phyloP scores from a whole-genome alignment of 2,797 vertebrate genomes.

The Chelidonichthys spinosus region DNA sequence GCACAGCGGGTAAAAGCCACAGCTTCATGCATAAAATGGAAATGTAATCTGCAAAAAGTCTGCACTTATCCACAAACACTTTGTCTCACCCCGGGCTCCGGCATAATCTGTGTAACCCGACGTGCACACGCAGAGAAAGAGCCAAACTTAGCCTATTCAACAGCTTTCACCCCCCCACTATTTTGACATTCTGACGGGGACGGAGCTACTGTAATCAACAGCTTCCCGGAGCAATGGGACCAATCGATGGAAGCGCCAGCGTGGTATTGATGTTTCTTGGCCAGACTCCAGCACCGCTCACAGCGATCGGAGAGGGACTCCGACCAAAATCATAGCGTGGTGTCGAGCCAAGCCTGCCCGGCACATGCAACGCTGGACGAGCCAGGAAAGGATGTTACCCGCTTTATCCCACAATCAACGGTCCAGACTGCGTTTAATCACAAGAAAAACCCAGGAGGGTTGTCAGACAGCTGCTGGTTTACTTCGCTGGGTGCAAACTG shows the following conservation, averaged over 20 bases:
- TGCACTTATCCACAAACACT: constrained; percentile 47
- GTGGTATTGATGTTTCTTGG: constrained; percentile 60
- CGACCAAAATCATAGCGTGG: constrained; percentile 32
- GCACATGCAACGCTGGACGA: constrained; percentile 20
- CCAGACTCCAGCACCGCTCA: constrained; percentile 46
- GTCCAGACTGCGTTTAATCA: constrained; percentile 37
- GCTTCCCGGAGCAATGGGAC: constrained; percentile 45
- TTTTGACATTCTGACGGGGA: constrained; percentile 30
- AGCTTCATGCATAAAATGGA: constrained; percentile 46
- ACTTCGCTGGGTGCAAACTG: constrained; percentile 21
- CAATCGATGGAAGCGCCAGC: constrained; percentile 47
- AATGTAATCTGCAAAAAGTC: constrained; percentile 55
- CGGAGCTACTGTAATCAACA: constrained; percentile 41
- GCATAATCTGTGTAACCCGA: constrained; percentile 55
- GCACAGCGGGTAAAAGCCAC: constrained; percentile 20
- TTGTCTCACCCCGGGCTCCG: constrained; percentile 38
- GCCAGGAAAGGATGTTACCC: constrained; percentile 39
- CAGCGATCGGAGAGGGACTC: constrained; percentile 45
- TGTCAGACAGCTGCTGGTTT: constrained; percentile 19
- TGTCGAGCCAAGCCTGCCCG: constrained; percentile 42
- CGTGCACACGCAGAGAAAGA: constrained; percentile 38
- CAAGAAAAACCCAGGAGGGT: constrained; percentile 16
- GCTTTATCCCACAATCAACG: constrained; percentile 40
- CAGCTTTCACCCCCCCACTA: constrained; percentile 26
- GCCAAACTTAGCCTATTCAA: constrained; percentile 33